Conservation (phyloP, 2,888 invertebrate genomes). For the Pardosa pseudoannulata region DNA sequence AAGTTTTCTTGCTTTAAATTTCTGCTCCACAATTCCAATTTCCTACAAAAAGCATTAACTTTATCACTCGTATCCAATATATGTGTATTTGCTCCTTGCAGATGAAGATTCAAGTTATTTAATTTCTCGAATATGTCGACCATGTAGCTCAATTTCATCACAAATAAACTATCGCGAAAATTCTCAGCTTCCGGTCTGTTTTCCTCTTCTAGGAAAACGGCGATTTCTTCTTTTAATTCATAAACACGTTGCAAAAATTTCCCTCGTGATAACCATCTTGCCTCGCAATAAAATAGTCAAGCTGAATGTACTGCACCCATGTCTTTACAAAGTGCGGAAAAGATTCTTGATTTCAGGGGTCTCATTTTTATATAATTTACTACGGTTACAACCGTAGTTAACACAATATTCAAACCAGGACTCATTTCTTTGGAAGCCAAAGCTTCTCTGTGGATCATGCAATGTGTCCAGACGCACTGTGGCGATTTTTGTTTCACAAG, state of each 20-base stretch:
- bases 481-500: constrained; percentile 30
- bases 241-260: constrained; percentile 3
- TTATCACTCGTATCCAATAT: constrained; percentile 54
- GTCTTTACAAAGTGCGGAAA: constrained; percentile 7
- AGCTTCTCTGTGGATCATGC: neutral
- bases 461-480: neutral
- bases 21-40: constrained; percentile 57
- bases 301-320: constrained; percentile 1
- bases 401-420: neutral
- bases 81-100: constrained; percentile 46
- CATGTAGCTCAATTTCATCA: constrained; percentile 54
- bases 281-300: constrained; percentile 9
- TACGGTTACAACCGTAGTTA: neutral
- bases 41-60: constrained; percentile 43
- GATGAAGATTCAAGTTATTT: constrained; percentile 51
- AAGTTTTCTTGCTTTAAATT: constrained; percentile 45
- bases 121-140: constrained; percentile 56
- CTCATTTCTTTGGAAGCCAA: neutral
- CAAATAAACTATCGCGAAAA: constrained; percentile 56
- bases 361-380: constrained; percentile 6
- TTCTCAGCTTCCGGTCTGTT: constrained; percentile 48
- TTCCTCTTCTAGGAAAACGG: constrained; percentile 41
- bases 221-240: constrained; percentile 23
- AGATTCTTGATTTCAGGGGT: constrained; percentile 1
- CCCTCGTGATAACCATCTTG: constrained; percentile 2